Base-by-base conservation (phyloP, 2,888 invertebrate species). In the Trachelus tabidus region DNA sequence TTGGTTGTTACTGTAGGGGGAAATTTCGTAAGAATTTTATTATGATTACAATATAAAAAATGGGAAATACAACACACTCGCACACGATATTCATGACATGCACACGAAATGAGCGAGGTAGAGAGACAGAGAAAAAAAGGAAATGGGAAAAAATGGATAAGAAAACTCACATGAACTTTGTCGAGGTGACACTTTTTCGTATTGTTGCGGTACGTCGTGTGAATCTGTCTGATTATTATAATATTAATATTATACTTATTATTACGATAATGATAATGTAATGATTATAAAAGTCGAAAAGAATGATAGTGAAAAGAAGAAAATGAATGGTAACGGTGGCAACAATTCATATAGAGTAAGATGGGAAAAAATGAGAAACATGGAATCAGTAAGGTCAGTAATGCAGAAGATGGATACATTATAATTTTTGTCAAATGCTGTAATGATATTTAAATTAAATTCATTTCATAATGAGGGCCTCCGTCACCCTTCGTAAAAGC, bases 391-490 rank as follows among this genome's bases (percentile, higher is more conserved):
- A 9, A 56, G 15, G 56, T 86, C 86, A 87, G 84, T 87, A 88
- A 86, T 87, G 88, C 87, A 84, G 40, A 56, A 56, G 86, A 85
- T 85, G 86, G 83, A 86, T 88, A 84, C 86, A 89, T 87, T 88
- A 86, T 84, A 85, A 86, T 78, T 88, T 88, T 90, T 90, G 88
- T 90, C 89, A 89, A 88, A 88, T 87, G 87, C 90, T 89, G 89
- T 90, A 23, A 90, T 87, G 86, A 89, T 88, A 85, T 88, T 90
- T 87, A 87, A 89, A 90, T 90, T 90, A 89, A 91, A 90, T 88
- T 87, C 87, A 89, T 90, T 91, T 90, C 88, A 87, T 89, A 89
- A 90, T 88, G 85, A 90, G 9, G 56, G 56, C 23, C 56, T 56
- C 56, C 75, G n/a, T 30, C 34, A 37, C 56, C 56, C 9, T 56